Base-by-base conservation (phyloP, 2,888 invertebrate genomes). In the Oscheius sp. region DNA sequence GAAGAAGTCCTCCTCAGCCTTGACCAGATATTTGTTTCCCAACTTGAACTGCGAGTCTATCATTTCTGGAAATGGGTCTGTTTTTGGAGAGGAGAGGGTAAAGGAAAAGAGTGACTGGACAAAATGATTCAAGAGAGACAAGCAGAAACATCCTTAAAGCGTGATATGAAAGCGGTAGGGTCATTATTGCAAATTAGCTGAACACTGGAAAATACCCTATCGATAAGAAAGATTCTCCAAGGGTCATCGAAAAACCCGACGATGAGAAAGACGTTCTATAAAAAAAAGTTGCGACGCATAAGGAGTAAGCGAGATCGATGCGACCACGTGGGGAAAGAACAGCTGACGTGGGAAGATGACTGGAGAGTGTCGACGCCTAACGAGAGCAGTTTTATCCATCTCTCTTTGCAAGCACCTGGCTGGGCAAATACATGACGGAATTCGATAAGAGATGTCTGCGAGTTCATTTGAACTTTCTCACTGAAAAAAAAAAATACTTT, bases 1-100 rank as follows among this genome's bases (percentile, higher is more conserved):
- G 13, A 88, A 75, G 48, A 81, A 79, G 66, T 87, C 87, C 35
- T 78, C 79, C 32, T 70, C 74, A 37, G 72, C 70, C 59, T 76
- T 73, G 32, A 74, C 78, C n/a, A 85, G 74, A 63, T 85, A 81
- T 60, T 81, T 81, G 76, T 85, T 85, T 35, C 60, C 57, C 2
- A 73, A 37, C 21, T 35, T 50, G 35, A 75, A 68, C 29, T 71
- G 48, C 32, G 62, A 59, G 13, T 65, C 73, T 33, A 37, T 70
- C 42, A 48, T 58, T 32, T 57, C 58, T 55, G 42, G 3, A 60
- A 35, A 60, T 3, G 32, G 60, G 21, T 21, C 21, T 21, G 21
- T 21, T 21, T 21, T 21, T 21, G 21, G 21, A 21, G 21, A 5
- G 35, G 13, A 29, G 4, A 59, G 35, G 32, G 33, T 4, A 32